A percentile compares a stretch with the other conserved stretches of the same genome.
These are phyloP conservation scores for Acarapis woodi DNA, from an alignment of 1,140 invertebrate species.

Conservation along the genomic window DNA sequence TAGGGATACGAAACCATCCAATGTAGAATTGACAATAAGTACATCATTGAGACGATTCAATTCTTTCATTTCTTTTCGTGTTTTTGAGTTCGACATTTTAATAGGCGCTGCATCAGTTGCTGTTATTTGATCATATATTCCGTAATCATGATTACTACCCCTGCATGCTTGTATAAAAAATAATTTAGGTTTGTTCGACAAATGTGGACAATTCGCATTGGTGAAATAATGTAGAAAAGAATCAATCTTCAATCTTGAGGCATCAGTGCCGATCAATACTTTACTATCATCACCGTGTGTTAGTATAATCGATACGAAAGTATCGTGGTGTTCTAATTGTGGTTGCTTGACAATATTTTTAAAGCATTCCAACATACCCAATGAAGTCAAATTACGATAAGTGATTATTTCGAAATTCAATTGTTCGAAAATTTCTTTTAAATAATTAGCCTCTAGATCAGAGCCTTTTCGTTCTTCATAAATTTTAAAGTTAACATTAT, in stretches of 20 bases:
- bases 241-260: background rate
- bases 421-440: background rate
- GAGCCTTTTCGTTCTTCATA: background rate
- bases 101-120: background rate
- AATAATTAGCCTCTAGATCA: background rate
- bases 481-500: constrained; percentile 8
- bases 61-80: background rate
- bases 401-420: background rate
- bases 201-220: constrained; percentile 1
- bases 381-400: background rate
- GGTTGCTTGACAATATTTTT: background rate
- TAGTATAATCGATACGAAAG: constrained; percentile 5
- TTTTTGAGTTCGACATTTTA: background rate
- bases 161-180: constrained; percentile 4
- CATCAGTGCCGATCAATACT: background rate
- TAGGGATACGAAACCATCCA: background rate
- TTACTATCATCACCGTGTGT: constrained; percentile 2
- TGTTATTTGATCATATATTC: background rate
- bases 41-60: background rate
- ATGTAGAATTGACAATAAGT: background rate
- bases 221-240: background rate
- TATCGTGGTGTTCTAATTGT: constrained; percentile 1
- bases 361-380: background rate
- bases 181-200: constrained; percentile 5
- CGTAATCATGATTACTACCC: constrained; percentile 2